A percentile compares a stretch with the other conserved stretches of the same genome.
phyloP scores from a whole-genome alignment of 2,888 invertebrate genomes.

The Agapostemon virescens region DNA sequence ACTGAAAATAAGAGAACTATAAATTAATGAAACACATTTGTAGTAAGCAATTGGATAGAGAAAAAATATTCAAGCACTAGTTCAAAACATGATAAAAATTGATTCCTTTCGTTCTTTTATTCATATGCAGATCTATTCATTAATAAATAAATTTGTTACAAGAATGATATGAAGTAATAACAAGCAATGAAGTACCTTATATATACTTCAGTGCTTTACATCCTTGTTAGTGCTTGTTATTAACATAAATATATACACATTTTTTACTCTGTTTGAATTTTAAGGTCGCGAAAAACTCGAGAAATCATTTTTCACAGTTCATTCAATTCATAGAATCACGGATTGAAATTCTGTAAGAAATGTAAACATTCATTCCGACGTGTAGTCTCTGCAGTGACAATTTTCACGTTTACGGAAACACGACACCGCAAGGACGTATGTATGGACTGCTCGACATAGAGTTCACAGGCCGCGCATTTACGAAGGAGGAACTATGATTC shows the following conservation, averaged over 20 bases:
- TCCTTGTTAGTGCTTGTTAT: too few species aligned
- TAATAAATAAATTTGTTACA: background rate
- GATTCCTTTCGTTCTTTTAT: background rate
- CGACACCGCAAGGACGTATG: conserved; percentile 54
- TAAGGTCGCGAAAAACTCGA: background rate
- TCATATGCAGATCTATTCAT: background rate
- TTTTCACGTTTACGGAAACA: conserved; percentile 35
- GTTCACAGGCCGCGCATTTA: conserved; percentile 32
- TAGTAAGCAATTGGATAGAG: background rate
- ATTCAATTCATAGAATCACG: background rate
- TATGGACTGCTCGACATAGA: conserved; percentile 15
- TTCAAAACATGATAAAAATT: background rate
- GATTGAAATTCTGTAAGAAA: background rate
- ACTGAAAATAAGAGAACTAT: background rate
- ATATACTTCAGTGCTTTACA: too few species aligned
- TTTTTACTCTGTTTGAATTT: background rate
- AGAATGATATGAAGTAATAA: background rate
- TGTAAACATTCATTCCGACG: background rate
- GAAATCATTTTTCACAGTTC: background rate
- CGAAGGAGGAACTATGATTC: conserved; percentile 51
- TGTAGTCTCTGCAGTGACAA: too few species aligned
- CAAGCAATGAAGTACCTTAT: too few species aligned
- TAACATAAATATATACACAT: too few species aligned
- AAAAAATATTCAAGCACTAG: background rate
- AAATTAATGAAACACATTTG: background rate